phyloP scores from a whole-genome alignment of 2,888 invertebrate genomes.

The Chorisops tibialis region DNA sequence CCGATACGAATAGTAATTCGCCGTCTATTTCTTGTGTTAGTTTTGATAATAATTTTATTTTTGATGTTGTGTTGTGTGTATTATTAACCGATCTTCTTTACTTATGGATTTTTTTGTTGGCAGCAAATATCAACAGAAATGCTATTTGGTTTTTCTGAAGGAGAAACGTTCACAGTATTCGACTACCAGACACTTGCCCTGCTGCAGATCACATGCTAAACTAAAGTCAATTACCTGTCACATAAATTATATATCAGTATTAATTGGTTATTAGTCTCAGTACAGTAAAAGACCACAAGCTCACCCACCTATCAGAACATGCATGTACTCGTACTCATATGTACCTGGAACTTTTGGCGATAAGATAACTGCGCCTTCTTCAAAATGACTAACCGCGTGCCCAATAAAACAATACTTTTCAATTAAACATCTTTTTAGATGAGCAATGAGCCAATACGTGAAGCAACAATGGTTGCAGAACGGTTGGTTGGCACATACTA shows the following conservation, averaged over 20 bases:
- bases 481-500: no score
- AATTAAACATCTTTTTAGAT: constrained; percentile 9
- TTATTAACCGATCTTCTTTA: no score
- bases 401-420: not conserved
- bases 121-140: not conserved
- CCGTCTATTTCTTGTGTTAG: no score
- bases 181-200: constrained; percentile 7
- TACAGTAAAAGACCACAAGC: constrained; percentile 10
- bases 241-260: constrained; percentile 23
- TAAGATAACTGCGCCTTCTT: constrained; percentile 8
- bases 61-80: no score
- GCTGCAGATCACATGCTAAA: constrained; percentile 21
- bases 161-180: not conserved
- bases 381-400: constrained; percentile 7
- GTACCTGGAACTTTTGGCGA: not conserved
- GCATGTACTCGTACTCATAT: constrained; percentile 3
- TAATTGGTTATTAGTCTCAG: constrained; percentile 17
- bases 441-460: no score
- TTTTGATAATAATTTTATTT: no score
- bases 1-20: no score
- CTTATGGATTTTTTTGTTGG: not conserved
- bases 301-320: constrained; percentile 2
- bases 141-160: no score
- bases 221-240: constrained; percentile 24
- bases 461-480: no score